These are phyloP conservation scores for Diarsia mendica DNA, from an alignment of 2,888 invertebrate genomes.

Conservation along the genomic window DNA sequence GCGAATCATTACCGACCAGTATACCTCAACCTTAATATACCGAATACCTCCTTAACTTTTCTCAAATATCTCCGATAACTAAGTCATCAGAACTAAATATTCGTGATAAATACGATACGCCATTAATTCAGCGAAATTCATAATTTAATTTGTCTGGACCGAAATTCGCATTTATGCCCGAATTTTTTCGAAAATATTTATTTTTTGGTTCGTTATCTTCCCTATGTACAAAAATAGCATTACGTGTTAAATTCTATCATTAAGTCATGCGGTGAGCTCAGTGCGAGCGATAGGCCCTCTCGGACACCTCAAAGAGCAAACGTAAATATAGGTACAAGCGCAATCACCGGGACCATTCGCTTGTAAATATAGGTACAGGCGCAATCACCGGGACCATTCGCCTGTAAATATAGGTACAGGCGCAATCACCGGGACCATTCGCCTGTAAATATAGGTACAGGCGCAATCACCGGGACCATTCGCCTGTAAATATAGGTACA, in stretches of 20 bases:
- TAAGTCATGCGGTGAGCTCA: constrained; percentile 50
- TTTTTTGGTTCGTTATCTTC: constrained; percentile 54
- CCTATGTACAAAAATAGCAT: constrained; percentile 67
- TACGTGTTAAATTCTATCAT: constrained; percentile 55
- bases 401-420: no score
- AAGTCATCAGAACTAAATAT: neutral
- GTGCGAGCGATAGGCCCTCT: constrained; percentile 46
- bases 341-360: neutral
- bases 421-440: no score
- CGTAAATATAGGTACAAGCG: neutral
- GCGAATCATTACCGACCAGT: neutral
- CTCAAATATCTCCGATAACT: neutral
- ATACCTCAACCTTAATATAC: neutral
- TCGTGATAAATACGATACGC: constrained; percentile 10
- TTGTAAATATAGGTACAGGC: no score
- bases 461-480: neutral
- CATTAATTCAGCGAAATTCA: constrained; percentile 15
- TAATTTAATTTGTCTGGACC: constrained; percentile 21
- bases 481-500: no score
- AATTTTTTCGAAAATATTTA: constrained; percentile 56
- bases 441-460: neutral
- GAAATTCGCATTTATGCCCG: constrained; percentile 26
- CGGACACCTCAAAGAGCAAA: constrained; percentile 45
- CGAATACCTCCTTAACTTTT: constrained; percentile 3
- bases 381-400: neutral